Percentiles rank a stretch among this genome's conserved stretches.
phyloP scores from a whole-genome alignment of 1,140 invertebrate genomes.

The Drosophila watanabei region DNA sequence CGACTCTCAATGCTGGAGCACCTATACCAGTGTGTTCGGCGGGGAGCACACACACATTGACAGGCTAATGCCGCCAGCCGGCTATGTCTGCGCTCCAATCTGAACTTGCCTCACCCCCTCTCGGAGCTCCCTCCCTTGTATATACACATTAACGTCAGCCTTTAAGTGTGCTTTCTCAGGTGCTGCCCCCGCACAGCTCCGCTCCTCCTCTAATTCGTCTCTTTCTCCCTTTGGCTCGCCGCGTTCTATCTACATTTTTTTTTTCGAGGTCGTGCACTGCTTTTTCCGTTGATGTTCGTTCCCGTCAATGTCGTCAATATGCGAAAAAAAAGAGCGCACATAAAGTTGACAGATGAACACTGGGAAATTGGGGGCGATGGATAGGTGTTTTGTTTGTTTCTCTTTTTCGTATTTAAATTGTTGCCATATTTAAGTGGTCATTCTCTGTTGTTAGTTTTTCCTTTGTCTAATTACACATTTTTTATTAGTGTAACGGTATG shows the following conservation, averaged over 20 bases:
- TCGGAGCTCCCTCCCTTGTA: conserved; percentile 3
- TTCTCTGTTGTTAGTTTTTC: conserved; percentile 42
- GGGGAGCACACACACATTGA: conserved; percentile 16
- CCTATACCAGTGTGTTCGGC: conserved; percentile 47
- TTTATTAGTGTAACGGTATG: conserved; percentile 60
- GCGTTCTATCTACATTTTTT: conserved; percentile 72
- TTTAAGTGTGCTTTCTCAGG: conserved; percentile 79
- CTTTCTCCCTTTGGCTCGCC: conserved; percentile 14
- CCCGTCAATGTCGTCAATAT: conserved; percentile 75
- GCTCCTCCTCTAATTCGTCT: not conserved
- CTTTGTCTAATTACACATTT: conserved; percentile 61
- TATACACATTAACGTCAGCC: conserved; percentile 71
- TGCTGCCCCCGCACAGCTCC: conserved; percentile 47
- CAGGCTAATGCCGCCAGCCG: conserved; percentile 57
- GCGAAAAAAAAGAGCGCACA: conserved; percentile 48
- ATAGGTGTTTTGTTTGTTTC: conserved; percentile 36
- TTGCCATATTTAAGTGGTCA: conserved; percentile 31
- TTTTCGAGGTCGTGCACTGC: conserved; percentile 73
- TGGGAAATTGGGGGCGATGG: conserved; percentile 2
- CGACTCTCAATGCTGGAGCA: conserved; percentile 64
- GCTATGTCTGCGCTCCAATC: conserved; percentile 67
- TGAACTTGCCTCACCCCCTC: conserved; percentile 40
- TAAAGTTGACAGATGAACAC: conserved; percentile 34
- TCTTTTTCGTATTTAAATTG: conserved; percentile 36
- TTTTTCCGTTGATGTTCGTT: conserved; percentile 61